Percentiles rank a stretch among this genome's conserved stretches.
These are phyloP conservation scores for Prunella fulvescens DNA, from an alignment of 2,113 vertebrate species.

Conservation along the genomic window DNA sequence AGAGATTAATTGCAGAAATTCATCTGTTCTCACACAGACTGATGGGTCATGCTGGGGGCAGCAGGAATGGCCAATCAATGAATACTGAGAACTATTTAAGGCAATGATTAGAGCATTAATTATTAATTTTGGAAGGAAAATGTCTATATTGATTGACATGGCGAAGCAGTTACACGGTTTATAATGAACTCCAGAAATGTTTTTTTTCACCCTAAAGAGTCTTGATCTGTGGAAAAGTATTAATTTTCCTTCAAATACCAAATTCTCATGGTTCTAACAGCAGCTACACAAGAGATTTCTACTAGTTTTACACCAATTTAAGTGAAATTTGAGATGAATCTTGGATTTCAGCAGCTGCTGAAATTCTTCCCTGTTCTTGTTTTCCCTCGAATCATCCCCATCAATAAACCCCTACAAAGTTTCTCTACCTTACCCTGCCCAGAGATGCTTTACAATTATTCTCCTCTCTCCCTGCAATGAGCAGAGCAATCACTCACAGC, in stretches of 20 bases:
- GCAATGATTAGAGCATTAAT: slow-evolving; percentile 59
- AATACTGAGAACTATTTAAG: slow-evolving; percentile 41
- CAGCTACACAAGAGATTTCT: neutral
- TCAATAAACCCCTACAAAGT: neutral
- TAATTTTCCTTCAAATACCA: neutral
- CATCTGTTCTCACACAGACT: neutral
- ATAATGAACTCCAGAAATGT: neutral
- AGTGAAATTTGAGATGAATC: neutral
- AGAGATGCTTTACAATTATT: neutral
- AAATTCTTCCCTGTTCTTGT: accelerated
- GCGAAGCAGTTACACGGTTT: neutral
- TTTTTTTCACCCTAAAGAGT: neutral
- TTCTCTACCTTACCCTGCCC: neutral
- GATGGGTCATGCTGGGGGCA: slow-evolving; percentile 25
- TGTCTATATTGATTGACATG: neutral
- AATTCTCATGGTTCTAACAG: neutral
- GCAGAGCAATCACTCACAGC: neutral
- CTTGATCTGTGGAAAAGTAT: neutral
- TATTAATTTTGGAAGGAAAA: slow-evolving; percentile 60
- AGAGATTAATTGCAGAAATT: slow-evolving; percentile 22
- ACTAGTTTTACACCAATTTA: neutral
- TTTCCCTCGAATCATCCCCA: neutral
- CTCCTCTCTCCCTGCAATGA: neutral
- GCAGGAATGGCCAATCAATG: slow-evolving; percentile 59
- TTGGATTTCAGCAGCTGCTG: neutral